Base-by-base conservation (phyloP, 2,888 invertebrate species). In the Agrotis exclamationis region DNA sequence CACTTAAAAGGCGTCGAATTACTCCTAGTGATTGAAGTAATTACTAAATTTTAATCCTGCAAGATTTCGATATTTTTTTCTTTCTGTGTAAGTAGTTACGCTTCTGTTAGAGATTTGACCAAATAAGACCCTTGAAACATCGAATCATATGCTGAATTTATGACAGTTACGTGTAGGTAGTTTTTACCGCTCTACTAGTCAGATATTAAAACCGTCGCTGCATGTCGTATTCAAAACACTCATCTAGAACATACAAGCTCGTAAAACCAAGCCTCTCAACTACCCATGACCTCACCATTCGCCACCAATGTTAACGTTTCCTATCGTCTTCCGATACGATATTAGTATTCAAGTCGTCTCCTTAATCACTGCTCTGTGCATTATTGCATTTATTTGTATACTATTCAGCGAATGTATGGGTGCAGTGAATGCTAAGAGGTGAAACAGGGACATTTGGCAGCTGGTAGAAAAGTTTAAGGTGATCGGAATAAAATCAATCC, bases 331-430 rank as follows among this genome's bases (percentile, higher is more conserved):
- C 87, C 85, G 78, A 80, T 71, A 74, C 44, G n/a, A 57, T 33
- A 85, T 88, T 88, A 84, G 80, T 86, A 88, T 88, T 86, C 88
- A 33, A 67, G 54, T 74, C 81, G 56, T 4, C 66, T 74, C 39
- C 79, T 79, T 80, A 86, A 83, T 82, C 78, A 81, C 76, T 54
- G 68, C 67, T 74, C 74, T 59, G 74, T 85, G 83, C 85, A 85
- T 71, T 75, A 80, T 79, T 79, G 81, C 82, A 85, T 86, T 80
- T 85, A 82, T 83, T 85, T 83, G 81, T 85, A 83, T 83, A 79
- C 70, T 74, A 70, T 85, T 83, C 83, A 81, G 80, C 77, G 64
- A 78, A 57, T 68, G 74, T 47, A 63, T 33, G 24, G 24, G 54
- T 48, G 77, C 53, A 68, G 70, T 79, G 87, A 86, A 88, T 87